Conservation (phyloP, 2,888 invertebrate genomes). For the Polydrusus pterygomalis region DNA sequence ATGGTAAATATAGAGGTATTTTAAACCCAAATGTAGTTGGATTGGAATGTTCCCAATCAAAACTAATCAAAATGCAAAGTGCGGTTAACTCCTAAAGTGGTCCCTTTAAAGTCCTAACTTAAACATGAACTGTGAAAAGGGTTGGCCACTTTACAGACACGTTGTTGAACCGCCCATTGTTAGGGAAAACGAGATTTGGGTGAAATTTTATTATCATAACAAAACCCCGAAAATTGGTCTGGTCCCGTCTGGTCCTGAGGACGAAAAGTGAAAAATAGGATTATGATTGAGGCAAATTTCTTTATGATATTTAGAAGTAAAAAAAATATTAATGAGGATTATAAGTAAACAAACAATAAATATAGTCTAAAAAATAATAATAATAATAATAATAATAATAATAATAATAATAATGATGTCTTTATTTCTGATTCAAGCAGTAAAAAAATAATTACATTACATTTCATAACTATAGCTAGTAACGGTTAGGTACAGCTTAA, state of each 20-base stretch:
- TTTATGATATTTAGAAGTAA: too few relatives aligned
- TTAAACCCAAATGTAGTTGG: constrained; percentile 10
- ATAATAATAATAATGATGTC: too few relatives aligned
- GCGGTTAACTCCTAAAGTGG: constrained; percentile 24
- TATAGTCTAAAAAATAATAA: too few relatives aligned
- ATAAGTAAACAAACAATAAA: too few relatives aligned
- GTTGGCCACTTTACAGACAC: constrained; percentile 26
- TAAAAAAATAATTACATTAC: too few relatives aligned
- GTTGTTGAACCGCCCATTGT: constrained; percentile 9
- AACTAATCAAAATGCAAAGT: constrained; percentile 26
- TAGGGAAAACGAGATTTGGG: neutral
- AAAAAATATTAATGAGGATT: too few relatives aligned
- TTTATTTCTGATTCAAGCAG: too few relatives aligned
- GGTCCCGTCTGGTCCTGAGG: neutral
- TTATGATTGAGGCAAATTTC: too few relatives aligned
- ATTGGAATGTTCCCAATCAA: constrained; percentile 20
- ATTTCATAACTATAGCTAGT: too few relatives aligned
- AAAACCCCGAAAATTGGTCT: neutral
- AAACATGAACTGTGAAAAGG: constrained; percentile 20
- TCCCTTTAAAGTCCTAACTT: constrained; percentile 13
- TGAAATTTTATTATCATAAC: constrained; percentile 27
- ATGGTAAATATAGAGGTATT: neutral
- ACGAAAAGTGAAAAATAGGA: neutral
- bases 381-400: too few relatives aligned
- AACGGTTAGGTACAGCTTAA: too few relatives aligned